phyloP scores from a whole-genome alignment of 2,113 vertebrate genomes.

The Odocoileus hemionus region DNA sequence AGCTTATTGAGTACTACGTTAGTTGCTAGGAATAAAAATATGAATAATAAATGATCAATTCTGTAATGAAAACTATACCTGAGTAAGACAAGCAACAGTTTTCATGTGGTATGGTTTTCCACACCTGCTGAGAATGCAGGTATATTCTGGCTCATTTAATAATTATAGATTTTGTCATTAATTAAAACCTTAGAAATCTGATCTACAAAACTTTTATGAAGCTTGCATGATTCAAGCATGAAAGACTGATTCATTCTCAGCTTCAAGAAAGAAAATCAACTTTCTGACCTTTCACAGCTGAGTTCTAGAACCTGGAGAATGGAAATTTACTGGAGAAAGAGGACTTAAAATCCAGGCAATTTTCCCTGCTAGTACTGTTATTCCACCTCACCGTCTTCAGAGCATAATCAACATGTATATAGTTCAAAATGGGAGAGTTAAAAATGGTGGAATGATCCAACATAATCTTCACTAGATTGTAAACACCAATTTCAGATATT shows the following conservation, averaged over 20 bases:
- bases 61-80: background rate
- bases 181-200: background rate
- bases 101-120: background rate
- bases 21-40: background rate
- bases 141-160: background rate
- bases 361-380: background rate
- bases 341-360: background rate
- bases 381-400: background rate
- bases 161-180: background rate
- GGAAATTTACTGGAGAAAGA: background rate
- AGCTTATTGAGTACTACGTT: background rate
- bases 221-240: background rate
- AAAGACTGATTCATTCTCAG: background rate
- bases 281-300: background rate
- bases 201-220: background rate
- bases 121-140: background rate
- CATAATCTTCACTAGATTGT: background rate
- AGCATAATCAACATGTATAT: background rate
- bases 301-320: background rate
- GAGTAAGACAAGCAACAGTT: background rate
- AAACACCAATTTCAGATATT: constrained; percentile 11
- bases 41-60: background rate
- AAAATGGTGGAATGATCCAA: background rate
- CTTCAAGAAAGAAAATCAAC: background rate
- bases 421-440: background rate